Base-by-base conservation (phyloP, 2,888 invertebrate species). In the Carabus problematicus region DNA sequence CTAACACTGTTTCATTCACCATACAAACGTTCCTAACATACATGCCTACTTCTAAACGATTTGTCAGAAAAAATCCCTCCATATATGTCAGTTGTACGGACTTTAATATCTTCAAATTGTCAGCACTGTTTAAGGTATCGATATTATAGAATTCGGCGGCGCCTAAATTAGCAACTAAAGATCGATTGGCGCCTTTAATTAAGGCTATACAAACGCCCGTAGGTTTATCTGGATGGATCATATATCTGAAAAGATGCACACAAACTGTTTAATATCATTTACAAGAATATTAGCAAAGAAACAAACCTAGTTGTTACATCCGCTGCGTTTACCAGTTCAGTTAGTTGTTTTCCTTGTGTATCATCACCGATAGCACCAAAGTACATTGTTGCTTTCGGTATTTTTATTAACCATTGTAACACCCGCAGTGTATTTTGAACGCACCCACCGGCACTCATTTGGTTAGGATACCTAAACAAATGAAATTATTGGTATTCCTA, bases 41-140 rank as follows among this genome's bases (percentile, higher is more conserved):
- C 45, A 80, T 75, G 6, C 84, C 82, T 3, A 83, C 80, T 19
- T 82, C 80, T 41, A 78, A 76, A 19, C 86, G 81, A 19, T 85
- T 80, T 0, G 85, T 84, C 54, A 88, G 76, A 76, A 88, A 88
- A 77, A 85, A 88, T 4, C 86, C 87, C 78, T 87, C 87, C 63
- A 88, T 79, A 72, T 87, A 87, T 41, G 86, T 75, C 19, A 82
- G 73, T 60, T 77, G 71, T 6, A 78, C 76, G 18, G 72, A 70
- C 18, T 76, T 68, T 11, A 81, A 70, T n/a, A 76, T 55, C 0
- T 64, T n/a, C 9, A 69, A 52, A 40, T 77, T 75, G 40, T 75
- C 72, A 40, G 70, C 9, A 7, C 49, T 18, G 9, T 11, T 7
- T 49, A 84, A 76, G 72, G 79, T 79, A 12, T 79, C 75, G 39